Conservation (phyloP, 2,797 vertebrate species). For the Thunnus albacares region DNA sequence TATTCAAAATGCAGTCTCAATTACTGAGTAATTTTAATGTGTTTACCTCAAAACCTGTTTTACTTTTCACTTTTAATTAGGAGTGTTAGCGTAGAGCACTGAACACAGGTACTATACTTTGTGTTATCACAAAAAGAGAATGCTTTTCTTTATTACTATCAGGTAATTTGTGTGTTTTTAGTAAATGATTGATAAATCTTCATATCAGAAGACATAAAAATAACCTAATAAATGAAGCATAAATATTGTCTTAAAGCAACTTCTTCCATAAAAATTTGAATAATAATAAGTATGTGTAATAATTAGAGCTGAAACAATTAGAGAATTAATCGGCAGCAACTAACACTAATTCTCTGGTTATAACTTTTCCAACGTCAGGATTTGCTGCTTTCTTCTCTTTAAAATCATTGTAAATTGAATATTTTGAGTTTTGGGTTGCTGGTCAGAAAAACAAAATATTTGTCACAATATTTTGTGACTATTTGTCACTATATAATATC, state of each 20-base stretch:
- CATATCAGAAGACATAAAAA: neutral
- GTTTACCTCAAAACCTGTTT: slow-evolving; percentile 33
- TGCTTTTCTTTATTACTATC: neutral
- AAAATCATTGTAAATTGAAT: neutral
- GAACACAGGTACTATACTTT: neutral
- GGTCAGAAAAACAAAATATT: neutral
- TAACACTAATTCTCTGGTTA: neutral
- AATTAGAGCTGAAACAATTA: neutral
- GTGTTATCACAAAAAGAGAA: neutral
- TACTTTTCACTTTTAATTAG: slow-evolving; percentile 43
- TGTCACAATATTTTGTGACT: neutral
- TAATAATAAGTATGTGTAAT: neutral
- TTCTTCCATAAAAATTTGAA: neutral
- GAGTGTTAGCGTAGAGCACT: neutral
- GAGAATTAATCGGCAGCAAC: neutral
- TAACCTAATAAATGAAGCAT: neutral
- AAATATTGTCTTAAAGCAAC: neutral
- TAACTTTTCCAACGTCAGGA: neutral
- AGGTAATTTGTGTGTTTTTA: neutral
- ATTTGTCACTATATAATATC: neutral
- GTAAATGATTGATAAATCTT: neutral
- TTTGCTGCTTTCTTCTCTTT: neutral
- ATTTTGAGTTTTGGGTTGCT: neutral
- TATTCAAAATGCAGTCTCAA: slow-evolving; percentile 34
- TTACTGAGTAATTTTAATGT: slow-evolving; percentile 18